These are phyloP conservation scores for Hyposoter didymator DNA, from an alignment of 2,888 invertebrate species.

Conservation along the genomic window DNA sequence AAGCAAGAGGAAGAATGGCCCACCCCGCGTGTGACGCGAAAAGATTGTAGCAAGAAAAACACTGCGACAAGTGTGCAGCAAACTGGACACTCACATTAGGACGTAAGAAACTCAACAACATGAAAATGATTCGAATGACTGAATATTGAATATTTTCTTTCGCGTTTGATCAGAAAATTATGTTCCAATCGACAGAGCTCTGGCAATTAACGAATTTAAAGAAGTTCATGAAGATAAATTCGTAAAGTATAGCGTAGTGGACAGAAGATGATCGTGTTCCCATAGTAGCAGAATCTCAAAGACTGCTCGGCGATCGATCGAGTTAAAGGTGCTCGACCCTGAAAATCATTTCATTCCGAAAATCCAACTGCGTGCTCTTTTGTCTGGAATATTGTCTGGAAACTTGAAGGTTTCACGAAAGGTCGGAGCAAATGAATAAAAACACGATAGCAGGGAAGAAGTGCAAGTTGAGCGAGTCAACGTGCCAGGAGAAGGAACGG, in stretches of 20 bases:
- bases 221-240: no score
- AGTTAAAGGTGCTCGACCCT: background rate
- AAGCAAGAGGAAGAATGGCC: constrained; percentile 36
- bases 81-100: background rate
- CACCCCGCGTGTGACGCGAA: background rate
- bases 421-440: background rate
- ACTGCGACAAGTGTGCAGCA: constrained; percentile 11
- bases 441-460: background rate
- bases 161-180: background rate
- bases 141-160: background rate
- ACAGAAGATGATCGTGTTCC: background rate
- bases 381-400: background rate
- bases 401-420: background rate
- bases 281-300: background rate
- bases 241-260: background rate
- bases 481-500: constrained; percentile 42
- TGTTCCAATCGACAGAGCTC: no score
- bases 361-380: background rate
- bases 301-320: background rate
- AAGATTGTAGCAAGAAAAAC: background rate
- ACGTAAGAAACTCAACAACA: background rate
- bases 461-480: constrained; percentile 28
- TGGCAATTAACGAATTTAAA: no score
- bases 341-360: background rate
- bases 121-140: background rate